These are phyloP conservation scores for Ceramica pisi DNA, from an alignment of 2,888 invertebrate species.

Conservation along the genomic window DNA sequence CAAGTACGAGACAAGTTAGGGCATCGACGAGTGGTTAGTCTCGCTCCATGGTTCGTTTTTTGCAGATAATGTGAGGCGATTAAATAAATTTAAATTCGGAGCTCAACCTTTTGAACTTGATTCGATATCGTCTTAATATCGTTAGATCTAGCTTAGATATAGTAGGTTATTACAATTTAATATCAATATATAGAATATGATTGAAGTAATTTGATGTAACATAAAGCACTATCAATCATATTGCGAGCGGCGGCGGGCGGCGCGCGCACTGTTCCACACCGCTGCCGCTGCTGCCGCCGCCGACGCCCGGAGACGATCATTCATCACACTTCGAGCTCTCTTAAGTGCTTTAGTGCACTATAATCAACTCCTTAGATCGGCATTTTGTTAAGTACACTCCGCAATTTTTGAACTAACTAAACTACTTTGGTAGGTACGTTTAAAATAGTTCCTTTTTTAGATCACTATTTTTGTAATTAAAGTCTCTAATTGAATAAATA, in stretches of 20 bases:
- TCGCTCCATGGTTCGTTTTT: conserved; percentile 23
- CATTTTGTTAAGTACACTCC: conserved; percentile 64
- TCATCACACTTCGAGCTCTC: conserved; percentile 88
- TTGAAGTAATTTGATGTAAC: conserved; percentile 78
- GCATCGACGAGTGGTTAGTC: conserved; percentile 19
- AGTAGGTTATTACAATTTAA: conserved; percentile 47
- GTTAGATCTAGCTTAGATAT: conserved; percentile 41
- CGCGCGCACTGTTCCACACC: conserved; percentile 79
- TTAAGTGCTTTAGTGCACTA: conserved; percentile 85
- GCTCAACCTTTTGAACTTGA: conserved; percentile 19
- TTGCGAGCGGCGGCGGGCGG: conserved; percentile 67
- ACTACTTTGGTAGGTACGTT: too few relatives aligned
- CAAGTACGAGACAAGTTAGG: conserved; percentile 44
- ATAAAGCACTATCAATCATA: conserved; percentile 86
- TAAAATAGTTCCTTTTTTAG: not conserved
- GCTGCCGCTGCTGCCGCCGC: conserved; percentile 70
- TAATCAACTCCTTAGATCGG: conserved; percentile 70
- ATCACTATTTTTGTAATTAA: not conserved
- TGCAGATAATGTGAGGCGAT: conserved; percentile 30
- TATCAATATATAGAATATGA: conserved; percentile 66
- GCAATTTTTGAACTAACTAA: not conserved
- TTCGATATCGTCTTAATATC: conserved; percentile 33
- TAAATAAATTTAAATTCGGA: conserved; percentile 38
- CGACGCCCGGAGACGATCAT: conserved; percentile 75
- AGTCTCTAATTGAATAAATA: conserved; percentile 2